Conservation (phyloP, 2,797 vertebrate genomes). For the Hapalemur alaotrensis region DNA sequence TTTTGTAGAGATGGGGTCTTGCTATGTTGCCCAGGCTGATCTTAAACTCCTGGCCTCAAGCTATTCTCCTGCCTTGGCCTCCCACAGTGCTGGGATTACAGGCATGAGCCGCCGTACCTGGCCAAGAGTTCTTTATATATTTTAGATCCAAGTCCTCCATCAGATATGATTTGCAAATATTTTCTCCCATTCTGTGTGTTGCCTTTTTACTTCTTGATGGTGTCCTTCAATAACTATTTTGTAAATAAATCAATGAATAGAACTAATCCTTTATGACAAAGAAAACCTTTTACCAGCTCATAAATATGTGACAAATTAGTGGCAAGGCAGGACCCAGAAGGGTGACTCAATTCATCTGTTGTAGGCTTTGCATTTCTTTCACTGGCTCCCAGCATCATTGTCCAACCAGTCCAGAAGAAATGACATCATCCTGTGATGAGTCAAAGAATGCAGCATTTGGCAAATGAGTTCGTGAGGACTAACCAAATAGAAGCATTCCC, state of each 20-base stretch:
- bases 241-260: conserved; percentile 38
- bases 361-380: background rate
- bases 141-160: background rate
- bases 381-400: background rate
- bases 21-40: background rate
- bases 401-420: background rate
- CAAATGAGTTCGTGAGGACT: background rate
- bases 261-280: background rate
- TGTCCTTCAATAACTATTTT: conserved; percentile 3
- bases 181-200: background rate
- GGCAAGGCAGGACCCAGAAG: background rate
- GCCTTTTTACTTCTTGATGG: conserved; percentile 8
- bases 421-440: background rate
- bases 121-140: background rate
- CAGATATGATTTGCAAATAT: background rate
- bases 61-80: background rate
- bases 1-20: background rate
- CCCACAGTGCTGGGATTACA: background rate
- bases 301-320: background rate
- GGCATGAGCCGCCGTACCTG: background rate
- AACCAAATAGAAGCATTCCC: conserved; percentile 29
- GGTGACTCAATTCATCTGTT: background rate
- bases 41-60: background rate
- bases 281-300: background rate
- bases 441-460: background rate